Evolutionary conservation across 35 echinoderm and acorn worm genomes (phyloP).

Genomic region (Heliocidaris tuberculata): DNA sequence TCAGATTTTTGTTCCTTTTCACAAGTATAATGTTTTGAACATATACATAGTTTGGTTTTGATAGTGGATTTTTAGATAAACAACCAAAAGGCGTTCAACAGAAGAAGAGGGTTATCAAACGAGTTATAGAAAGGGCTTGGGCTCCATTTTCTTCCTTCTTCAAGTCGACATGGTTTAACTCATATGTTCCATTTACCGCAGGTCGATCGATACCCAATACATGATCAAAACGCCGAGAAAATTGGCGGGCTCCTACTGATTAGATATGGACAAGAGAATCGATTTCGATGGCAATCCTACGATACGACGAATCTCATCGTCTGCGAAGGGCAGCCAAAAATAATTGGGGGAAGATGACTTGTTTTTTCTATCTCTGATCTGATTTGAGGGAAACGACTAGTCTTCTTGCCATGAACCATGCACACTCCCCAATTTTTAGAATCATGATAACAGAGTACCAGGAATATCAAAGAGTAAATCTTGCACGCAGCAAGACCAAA

Average conservation of each 20-base stretch:
- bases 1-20: too few relatives aligned
- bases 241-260: slow-evolving; percentile 34
- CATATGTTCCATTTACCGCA: slow-evolving; percentile 9
- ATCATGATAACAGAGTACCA: background rate
- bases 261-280: slow-evolving; percentile 8
- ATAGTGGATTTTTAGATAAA: too few relatives aligned
- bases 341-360: slow-evolving; percentile 48
- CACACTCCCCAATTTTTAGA: background rate
- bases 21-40: too few relatives aligned
- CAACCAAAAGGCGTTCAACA: too few relatives aligned
- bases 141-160: background rate
- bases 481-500: background rate
- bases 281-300: slow-evolving; percentile 33
- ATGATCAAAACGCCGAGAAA: slow-evolving; percentile 54
- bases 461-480: background rate
- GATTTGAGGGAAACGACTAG: background rate
- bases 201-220: slow-evolving; percentile 33
- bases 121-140: background rate
- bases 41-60: too few relatives aligned
- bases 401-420: background rate
- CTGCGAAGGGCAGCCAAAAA: slow-evolving; percentile 33
- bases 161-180: slow-evolving; percentile 6
- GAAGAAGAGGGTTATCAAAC: too few relatives aligned
- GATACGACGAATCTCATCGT: background rate
- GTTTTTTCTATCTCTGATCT: background rate